phyloP scores from a whole-genome alignment of 1,140 invertebrate species.

The Drosophila suzukii region DNA sequence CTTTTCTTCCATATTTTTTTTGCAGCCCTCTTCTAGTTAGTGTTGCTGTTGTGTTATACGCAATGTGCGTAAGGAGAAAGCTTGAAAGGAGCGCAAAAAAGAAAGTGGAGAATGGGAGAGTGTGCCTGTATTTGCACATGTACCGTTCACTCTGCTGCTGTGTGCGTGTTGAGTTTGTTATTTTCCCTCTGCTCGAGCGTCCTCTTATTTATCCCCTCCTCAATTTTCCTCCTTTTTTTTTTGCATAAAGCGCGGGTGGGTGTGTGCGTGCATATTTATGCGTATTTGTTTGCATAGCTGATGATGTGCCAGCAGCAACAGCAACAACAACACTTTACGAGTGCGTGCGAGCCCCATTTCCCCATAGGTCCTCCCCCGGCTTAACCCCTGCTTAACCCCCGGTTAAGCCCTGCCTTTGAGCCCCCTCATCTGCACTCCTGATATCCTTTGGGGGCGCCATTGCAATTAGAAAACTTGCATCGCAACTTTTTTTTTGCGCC shows the following conservation, averaged over 20 bases:
- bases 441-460: conserved; percentile 47
- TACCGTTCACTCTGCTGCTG: conserved; percentile 16
- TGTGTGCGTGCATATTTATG: conserved; percentile 73
- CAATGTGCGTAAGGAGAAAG: conserved; percentile 39
- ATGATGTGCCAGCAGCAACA: conserved; percentile 64
- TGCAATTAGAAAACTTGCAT: conserved; percentile 75
- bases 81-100: conserved; percentile 3
- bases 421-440: conserved; percentile 28
- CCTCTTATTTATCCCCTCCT: conserved; percentile 18
- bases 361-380: conserved; percentile 3
- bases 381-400: conserved; percentile 7
- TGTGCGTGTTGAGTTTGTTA: conserved; percentile 61
- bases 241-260: conserved; percentile 47
- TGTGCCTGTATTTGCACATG: conserved; percentile 36
- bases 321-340: conserved; percentile 53
- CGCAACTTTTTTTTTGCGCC: conserved; percentile 55
- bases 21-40: conserved; percentile 14
- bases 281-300: conserved; percentile 81
- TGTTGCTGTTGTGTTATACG: conserved; percentile 17
- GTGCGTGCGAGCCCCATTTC: conserved; percentile 57
- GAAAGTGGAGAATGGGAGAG: conserved; percentile 2
- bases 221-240: conserved; percentile 1
- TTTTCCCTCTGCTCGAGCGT: conserved; percentile 24
- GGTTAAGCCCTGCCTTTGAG: neutral
- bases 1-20: conserved; percentile 21